phyloP scores from a whole-genome alignment of 35 echinoderm and acorn worm species.

The Ophioderma brevispina region DNA sequence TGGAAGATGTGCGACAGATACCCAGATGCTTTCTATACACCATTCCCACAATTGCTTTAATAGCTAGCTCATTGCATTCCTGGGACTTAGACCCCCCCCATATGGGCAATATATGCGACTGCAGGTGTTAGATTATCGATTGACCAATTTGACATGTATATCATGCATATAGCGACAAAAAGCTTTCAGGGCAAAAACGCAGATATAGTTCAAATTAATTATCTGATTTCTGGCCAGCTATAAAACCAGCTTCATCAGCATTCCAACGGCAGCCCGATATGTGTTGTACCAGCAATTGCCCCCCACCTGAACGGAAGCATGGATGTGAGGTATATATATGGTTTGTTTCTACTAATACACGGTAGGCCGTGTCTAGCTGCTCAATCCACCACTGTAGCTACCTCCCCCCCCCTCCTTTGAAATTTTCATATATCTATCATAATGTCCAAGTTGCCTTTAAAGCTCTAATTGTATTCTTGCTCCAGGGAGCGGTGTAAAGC shows the following conservation, averaged over 20 bases:
- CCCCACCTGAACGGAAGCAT: slow-evolving; percentile 74
- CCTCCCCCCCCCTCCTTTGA: background rate
- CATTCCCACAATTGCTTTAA: slow-evolving; percentile 73
- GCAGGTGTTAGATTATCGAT: slow-evolving; percentile 66
- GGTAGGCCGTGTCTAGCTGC: slow-evolving; percentile 4
- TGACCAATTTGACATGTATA: slow-evolving; percentile 49
- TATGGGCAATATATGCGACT: slow-evolving; percentile 61
- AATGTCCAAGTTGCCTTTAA: slow-evolving; percentile 56
- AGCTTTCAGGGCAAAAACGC: slow-evolving; percentile 49
- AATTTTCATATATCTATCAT: slow-evolving; percentile 49
- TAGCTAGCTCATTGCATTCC: slow-evolving; percentile 67
- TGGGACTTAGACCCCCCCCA: slow-evolving; percentile 66
- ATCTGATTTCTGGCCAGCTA: background rate
- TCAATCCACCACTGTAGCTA: slow-evolving; percentile 70
- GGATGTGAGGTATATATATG: slow-evolving; percentile 33
- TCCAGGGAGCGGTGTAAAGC: slow-evolving; percentile 58
- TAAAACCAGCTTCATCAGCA: background rate
- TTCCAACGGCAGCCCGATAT: background rate
- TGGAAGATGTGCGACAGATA: slow-evolving; percentile 61
- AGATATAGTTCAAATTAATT: slow-evolving; percentile 61
- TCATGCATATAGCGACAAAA: too few relatives aligned
- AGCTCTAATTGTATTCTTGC: slow-evolving; percentile 53
- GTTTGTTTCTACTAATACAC: slow-evolving; percentile 18
- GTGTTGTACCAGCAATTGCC: slow-evolving; percentile 43
- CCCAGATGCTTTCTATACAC: slow-evolving; percentile 69